Evolutionary conservation across 2,797 vertebrate genomes (phyloP).

Genomic region (Dendrocincla tyrannina): DNA sequence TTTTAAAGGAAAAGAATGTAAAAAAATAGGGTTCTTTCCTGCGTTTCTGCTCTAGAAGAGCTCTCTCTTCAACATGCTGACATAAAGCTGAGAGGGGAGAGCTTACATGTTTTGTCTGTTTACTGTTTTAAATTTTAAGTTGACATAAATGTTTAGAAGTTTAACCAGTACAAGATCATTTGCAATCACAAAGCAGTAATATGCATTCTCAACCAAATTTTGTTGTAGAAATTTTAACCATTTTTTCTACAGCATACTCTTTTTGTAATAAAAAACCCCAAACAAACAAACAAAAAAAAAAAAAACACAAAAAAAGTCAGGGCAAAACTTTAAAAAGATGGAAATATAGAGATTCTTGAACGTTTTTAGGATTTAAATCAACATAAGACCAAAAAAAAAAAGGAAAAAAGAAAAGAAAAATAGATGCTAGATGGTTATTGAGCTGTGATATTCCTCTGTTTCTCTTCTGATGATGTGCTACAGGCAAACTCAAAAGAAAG

Average conservation of each 20-base stretch:
- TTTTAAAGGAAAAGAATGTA: neutral
- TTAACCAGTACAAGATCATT: neutral
- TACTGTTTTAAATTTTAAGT: neutral
- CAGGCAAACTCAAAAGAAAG: neutral
- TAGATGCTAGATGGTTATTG: neutral
- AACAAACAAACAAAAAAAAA: neutral
- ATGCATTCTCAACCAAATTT: neutral
- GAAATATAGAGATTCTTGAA: neutral
- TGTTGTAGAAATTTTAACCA: neutral
- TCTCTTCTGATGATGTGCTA: neutral
- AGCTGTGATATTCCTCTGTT: neutral
- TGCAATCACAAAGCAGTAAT: neutral
- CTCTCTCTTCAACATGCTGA: rapidly evolving
- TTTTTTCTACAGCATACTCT: neutral
- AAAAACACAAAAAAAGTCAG: neutral
- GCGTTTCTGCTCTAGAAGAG: neutral
- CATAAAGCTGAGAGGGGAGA: neutral
- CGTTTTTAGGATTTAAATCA: neutral
- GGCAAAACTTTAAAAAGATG: neutral
- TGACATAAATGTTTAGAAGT: neutral
- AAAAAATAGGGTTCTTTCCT: neutral
- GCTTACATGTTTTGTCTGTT: neutral
- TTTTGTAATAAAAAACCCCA: neutral
- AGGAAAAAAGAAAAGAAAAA: neutral
- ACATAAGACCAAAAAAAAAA: neutral